A percentile compares a stretch with the other conserved stretches of the same genome.
Conservation (phyloP, 92 coral and sea anemone genomes). For the Porites lobata region DNA sequence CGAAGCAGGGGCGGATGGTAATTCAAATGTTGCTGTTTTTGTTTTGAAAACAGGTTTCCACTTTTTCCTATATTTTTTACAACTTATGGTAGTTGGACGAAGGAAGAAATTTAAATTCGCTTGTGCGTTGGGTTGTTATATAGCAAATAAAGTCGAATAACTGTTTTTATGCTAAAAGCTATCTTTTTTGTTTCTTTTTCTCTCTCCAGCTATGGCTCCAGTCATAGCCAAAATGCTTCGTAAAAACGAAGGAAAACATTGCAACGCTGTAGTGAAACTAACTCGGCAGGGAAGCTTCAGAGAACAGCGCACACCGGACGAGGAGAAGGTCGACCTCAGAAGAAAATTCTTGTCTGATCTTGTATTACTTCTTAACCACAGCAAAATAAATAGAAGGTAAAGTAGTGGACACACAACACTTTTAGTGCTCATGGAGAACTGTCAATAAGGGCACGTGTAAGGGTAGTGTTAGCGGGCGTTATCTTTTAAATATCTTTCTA, state of each 20-base stretch:
- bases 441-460: neutral
- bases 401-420: neutral
- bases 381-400: constrained; percentile 92
- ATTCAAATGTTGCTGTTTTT: too few relatives aligned
- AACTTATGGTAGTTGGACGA: too few relatives aligned
- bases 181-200: neutral
- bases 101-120: too few relatives aligned
- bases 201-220: constrained; percentile 78
- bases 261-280: constrained; percentile 51
- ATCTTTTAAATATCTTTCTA: too few relatives aligned
- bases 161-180: too few relatives aligned
- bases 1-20: too few relatives aligned
- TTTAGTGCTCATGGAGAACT: neutral
- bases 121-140: neutral
- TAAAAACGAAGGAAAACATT: constrained; percentile 65
- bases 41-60: too few relatives aligned
- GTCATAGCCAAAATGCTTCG: constrained; percentile 94
- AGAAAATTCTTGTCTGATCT: constrained; percentile 94
- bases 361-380: constrained; percentile 92
- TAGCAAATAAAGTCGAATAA: neutral
- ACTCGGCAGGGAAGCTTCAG: constrained; percentile 70
- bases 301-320: constrained; percentile 31
- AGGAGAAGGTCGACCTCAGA: constrained; percentile 81
- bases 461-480: neutral
- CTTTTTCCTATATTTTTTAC: too few relatives aligned